These are phyloP conservation scores for Silurus asotus DNA, from an alignment of 2,113 vertebrate species.

Conservation along the genomic window DNA sequence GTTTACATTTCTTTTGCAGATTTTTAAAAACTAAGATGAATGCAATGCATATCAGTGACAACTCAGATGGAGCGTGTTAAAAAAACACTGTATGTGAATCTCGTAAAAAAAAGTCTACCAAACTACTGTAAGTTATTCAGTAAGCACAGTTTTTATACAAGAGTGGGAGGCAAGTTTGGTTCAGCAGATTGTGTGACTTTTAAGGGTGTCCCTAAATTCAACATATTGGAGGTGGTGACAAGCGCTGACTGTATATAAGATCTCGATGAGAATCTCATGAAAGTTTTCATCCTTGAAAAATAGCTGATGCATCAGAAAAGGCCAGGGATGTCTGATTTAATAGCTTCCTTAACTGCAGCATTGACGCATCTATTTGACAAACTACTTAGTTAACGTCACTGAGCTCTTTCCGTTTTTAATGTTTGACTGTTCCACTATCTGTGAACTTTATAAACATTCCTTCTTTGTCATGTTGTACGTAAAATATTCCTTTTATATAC, in stretches of 20 bases:
- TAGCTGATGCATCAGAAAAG: constrained; percentile 32
- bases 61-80: background rate
- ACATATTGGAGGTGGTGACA: constrained; percentile 1
- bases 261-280: background rate
- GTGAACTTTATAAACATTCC: constrained; percentile 1
- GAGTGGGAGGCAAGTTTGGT: background rate
- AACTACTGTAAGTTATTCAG: background rate
- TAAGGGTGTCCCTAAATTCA: background rate
- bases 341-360: background rate
- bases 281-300: constrained; percentile 34
- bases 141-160: background rate
- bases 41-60: background rate
- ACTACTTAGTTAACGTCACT: constrained; percentile 12
- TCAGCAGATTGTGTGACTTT: background rate
- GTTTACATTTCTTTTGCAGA: background rate
- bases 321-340: constrained; percentile 14
- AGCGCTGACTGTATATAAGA: background rate
- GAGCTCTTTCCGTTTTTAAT: constrained; percentile 7
- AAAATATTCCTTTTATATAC: background rate
- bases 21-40: background rate
- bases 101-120: background rate
- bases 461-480: background rate
- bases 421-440: constrained; percentile 24
- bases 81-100: background rate
- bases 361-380: constrained; percentile 17